Evolutionary conservation across 2,797 vertebrate species (phyloP), one percentile per base, ranked within the genome.

Genomic region (Chaenodraco wilsoni): DNA sequence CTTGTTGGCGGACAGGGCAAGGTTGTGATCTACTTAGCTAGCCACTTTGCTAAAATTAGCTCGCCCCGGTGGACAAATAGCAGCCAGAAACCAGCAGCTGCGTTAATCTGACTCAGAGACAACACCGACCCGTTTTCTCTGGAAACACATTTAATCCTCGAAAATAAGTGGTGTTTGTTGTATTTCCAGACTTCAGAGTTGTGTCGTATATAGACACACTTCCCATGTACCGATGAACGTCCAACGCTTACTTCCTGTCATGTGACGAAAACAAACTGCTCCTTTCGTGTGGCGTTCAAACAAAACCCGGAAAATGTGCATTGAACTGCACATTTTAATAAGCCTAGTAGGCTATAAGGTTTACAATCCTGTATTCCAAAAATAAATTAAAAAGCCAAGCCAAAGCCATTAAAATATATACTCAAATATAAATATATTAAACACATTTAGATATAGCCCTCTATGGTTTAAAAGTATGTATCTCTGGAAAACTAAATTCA

Each of bases 261-360:
- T 79, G 81, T 95, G 94, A 89, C 78, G 44, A 92, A 87, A 94
- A 94, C 93, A 93, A 91, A 86, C 55, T 54, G 33, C 43, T 76
- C 59, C 12, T 44, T 31, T 46, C 5, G 52, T 72, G 71, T 3
- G 59, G 68, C 49, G 21, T 82, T 78, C 0, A 55, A 0, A 1
- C 10, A 1, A 1, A 33, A 40, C 12, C 1, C 23, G 11, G 12
- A 33, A 62, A 56, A 46, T 0, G 11, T 9, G 1, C 16, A 9
- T 19, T 23, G 0, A 45, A 51, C 7, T n/a, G 13, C 7, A 8
- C 23, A 44, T 33, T 44, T 2, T 14, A 44, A 31, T 23, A 12
- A 33, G 14, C 11, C 37, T 8, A 27, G 27, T 27, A 21, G 21
- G 21, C 21, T 21, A 27, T 27, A 5, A 27, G 27, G 27, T 27